A percentile compares a stretch with the other conserved stretches of the same genome.
Conservation (phyloP, 2,888 invertebrate species). For the Taenaris catops region DNA sequence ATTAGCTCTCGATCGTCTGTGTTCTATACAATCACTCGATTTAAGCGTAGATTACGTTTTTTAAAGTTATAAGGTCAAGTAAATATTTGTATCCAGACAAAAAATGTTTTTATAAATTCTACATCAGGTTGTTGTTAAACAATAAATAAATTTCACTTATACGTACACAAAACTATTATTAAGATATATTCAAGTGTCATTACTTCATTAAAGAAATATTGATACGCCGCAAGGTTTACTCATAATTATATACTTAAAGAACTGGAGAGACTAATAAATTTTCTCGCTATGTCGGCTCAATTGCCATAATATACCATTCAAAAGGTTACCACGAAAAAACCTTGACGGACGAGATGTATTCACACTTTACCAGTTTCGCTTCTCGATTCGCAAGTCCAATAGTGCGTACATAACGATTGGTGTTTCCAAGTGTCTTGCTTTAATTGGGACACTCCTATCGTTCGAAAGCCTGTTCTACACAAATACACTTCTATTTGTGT, state of each 20-base stretch:
- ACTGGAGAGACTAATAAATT: slow-evolving; percentile 10
- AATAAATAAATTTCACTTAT: slow-evolving; percentile 4
- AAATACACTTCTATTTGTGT: not conserved
- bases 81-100: too few species aligned
- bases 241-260: slow-evolving; percentile 9
- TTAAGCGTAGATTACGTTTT: too few species aligned
- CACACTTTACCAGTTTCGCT: slow-evolving; percentile 16
- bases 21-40: too few species aligned
- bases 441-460: not conserved
- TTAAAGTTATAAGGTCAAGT: too few species aligned
- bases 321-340: slow-evolving; percentile 12
- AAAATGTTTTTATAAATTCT: too few species aligned
- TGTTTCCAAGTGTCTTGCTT: not conserved
- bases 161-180: slow-evolving; percentile 1
- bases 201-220: slow-evolving; percentile 4
- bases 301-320: slow-evolving; percentile 9
- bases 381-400: slow-evolving; percentile 21
- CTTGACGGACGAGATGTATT: slow-evolving; percentile 9
- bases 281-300: slow-evolving; percentile 6
- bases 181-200: slow-evolving; percentile 7
- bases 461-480: not conserved
- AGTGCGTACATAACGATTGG: slow-evolving; percentile 19
- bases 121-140: too few species aligned
- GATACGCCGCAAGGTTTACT: slow-evolving; percentile 6
- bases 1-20: too few species aligned